Conservation (phyloP, 2,113 vertebrate genomes). For the Sminthopsis crassicaudata region DNA sequence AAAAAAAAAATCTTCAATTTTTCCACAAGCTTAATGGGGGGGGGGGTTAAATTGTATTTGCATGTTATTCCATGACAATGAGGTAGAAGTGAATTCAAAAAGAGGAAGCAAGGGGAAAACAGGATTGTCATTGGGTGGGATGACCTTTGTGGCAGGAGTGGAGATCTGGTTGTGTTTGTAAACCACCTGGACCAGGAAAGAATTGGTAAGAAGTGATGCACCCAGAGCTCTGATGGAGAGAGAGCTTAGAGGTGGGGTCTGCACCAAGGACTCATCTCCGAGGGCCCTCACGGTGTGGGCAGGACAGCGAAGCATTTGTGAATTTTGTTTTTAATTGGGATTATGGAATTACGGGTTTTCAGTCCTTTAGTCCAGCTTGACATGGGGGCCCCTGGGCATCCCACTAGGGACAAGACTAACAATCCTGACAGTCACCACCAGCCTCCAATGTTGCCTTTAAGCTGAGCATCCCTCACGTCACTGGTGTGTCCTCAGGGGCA, state of each 20-base stretch:
- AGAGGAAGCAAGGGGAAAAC: not conserved
- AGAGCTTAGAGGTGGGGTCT: not conserved
- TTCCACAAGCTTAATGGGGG: not conserved
- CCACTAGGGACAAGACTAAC: too few relatives aligned
- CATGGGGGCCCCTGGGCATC: not conserved
- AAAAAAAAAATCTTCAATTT: not conserved
- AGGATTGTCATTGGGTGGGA: not conserved
- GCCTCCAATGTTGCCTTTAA: not conserved
- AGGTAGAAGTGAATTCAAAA: not conserved
- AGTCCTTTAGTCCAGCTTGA: not conserved
- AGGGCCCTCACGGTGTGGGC: too few relatives aligned
- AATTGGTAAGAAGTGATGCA: not conserved
- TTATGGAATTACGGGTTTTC: not conserved
- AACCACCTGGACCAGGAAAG: not conserved
- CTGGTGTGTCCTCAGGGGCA: not conserved
- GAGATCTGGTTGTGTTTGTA: not conserved
- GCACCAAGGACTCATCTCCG: too few relatives aligned
- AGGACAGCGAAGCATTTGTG: not conserved
- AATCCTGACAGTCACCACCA: rapidly evolving
- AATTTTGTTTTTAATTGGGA: not conserved
- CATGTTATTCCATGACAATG: not conserved
- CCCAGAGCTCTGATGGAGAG: not conserved
- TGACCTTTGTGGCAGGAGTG: not conserved
- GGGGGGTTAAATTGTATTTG: not conserved
- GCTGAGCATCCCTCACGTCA: not conserved